phyloP scores from a whole-genome alignment of 2,113 vertebrate species.

The Macquaria australasica region DNA sequence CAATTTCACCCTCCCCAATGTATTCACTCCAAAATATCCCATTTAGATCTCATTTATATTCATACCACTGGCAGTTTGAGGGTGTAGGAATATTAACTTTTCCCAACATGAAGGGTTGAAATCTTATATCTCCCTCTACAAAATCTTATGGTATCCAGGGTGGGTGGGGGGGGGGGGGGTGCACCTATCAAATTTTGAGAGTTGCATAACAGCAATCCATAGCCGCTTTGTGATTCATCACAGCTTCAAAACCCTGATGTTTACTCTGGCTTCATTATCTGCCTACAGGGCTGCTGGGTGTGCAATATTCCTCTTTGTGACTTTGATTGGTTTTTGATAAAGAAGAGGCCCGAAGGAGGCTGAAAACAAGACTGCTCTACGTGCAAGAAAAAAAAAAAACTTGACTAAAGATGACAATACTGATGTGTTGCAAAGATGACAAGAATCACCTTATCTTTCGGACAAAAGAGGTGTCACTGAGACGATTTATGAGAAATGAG shows the following conservation, averaged over 20 bases:
- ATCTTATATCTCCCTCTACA: slow-evolving; percentile 23
- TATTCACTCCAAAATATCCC: slow-evolving; percentile 62
- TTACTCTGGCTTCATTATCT: slow-evolving; percentile 44
- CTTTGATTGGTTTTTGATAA: slow-evolving; percentile 44
- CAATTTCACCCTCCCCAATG: slow-evolving; percentile 62
- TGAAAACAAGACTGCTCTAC: slow-evolving; percentile 12
- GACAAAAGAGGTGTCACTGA: slow-evolving; percentile 33
- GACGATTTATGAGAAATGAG: slow-evolving; percentile 30
- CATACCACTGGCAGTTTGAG: slow-evolving; percentile 48
- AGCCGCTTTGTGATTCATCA: slow-evolving; percentile 48
- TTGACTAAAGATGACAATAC: slow-evolving; percentile 27
- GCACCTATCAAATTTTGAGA: slow-evolving; percentile 25
- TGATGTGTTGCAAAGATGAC: slow-evolving; percentile 40
- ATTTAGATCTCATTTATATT: slow-evolving; percentile 75
- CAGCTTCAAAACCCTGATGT: slow-evolving; percentile 27
- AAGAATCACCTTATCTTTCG: slow-evolving; percentile 32
- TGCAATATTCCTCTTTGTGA: slow-evolving; percentile 22
- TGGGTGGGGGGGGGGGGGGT: not conserved
- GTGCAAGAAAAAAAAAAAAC: slow-evolving; percentile 1
- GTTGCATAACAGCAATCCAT: slow-evolving; percentile 35
- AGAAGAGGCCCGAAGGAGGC: not conserved
- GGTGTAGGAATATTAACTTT: slow-evolving; percentile 59
- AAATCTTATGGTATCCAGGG: slow-evolving; percentile 3
- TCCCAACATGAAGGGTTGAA: slow-evolving; percentile 42
- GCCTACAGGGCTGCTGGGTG: slow-evolving; percentile 28